Evolutionary conservation across 2,797 vertebrate genomes (phyloP).

Genomic region (Steatocranus sp.): DNA sequence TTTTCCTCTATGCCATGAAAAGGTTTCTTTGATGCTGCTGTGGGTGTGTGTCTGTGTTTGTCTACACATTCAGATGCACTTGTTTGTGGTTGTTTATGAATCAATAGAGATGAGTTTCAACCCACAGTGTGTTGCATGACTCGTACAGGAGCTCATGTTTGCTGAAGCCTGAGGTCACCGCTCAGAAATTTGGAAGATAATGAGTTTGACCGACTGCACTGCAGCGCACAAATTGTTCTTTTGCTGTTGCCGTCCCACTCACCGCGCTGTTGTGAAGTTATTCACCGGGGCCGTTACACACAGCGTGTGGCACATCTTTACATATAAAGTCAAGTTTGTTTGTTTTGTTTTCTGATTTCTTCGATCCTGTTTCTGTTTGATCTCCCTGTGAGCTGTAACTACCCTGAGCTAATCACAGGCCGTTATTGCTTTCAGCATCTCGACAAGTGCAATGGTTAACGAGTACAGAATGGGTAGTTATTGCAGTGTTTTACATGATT

Average conservation of each 20-base stretch:
- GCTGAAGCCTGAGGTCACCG: conserved; percentile 26
- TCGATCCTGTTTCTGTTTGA: not conserved
- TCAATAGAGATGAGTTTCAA: not conserved
- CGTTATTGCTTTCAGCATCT: not conserved
- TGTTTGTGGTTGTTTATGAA: not conserved
- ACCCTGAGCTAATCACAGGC: not conserved
- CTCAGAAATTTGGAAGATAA: conserved; percentile 37
- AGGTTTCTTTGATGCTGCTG: not conserved
- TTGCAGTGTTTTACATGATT: not conserved
- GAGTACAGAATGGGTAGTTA: not conserved
- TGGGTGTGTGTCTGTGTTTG: not conserved
- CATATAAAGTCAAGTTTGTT: not conserved
- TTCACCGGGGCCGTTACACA: not conserved
- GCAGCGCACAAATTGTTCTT: conserved; percentile 26
- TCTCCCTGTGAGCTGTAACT: not conserved
- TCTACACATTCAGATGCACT: not conserved
- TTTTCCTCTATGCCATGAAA: not conserved
- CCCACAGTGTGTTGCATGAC: conserved; percentile 3
- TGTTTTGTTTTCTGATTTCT: not conserved
- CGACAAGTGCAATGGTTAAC: not conserved
- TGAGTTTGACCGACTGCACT: conserved; percentile 25
- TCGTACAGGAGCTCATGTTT: not conserved
- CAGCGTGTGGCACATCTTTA: not conserved
- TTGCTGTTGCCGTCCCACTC: not conserved
- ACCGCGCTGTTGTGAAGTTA: not conserved